Base-by-base conservation (phyloP, 2,113 vertebrate species). In the Plecotus auritus region DNA sequence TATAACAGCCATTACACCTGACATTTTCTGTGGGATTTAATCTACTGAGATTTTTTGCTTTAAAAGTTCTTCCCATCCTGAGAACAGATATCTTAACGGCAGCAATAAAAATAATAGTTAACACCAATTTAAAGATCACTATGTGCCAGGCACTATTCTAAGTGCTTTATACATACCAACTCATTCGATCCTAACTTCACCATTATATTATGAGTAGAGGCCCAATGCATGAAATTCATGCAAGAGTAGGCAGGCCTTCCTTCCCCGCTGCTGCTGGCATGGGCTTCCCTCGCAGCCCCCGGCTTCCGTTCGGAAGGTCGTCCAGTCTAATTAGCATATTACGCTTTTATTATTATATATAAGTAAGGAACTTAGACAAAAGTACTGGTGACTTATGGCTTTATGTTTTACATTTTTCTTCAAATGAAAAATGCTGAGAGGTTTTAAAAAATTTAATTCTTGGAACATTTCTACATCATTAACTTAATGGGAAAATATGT, bases 401-500 rank as follows among this genome's bases (percentile, higher is more conserved):
- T 76, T 47, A 42, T 72, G 85, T 85, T 90, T 95, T 45, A 83
- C 40, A 66, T 40, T 74, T 61, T 61, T 85, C 45, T 6, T 94
- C 84, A 66, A 83, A 91, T 54, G 59, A 93, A 32, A 88, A 84
- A 91, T 9, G 9, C 17, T 72, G 51, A 69, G 54, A 59, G n/a
- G 49, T 80, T 93, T 54, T 73, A 23, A 77, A 88, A 93, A 93
- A n/a, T 35, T 1, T 37, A 61, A 56, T 67, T 85, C 54, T 73
- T 51, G 30, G 30, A 73, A 47, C 11, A 73, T 40, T 84, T 83
- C 40, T 37, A 13, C 47, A 90, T 23, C 13, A 78, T 40, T 73
- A 69, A 73, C 85, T 90, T 73, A 84, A 88, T 80, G 28, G 45
- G 67, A 87, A 96, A 95, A 92, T 73, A 47, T 23, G 51, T 67